phyloP scores from a whole-genome alignment of 2,888 invertebrate genomes.

The Tanypteryx hageni region DNA sequence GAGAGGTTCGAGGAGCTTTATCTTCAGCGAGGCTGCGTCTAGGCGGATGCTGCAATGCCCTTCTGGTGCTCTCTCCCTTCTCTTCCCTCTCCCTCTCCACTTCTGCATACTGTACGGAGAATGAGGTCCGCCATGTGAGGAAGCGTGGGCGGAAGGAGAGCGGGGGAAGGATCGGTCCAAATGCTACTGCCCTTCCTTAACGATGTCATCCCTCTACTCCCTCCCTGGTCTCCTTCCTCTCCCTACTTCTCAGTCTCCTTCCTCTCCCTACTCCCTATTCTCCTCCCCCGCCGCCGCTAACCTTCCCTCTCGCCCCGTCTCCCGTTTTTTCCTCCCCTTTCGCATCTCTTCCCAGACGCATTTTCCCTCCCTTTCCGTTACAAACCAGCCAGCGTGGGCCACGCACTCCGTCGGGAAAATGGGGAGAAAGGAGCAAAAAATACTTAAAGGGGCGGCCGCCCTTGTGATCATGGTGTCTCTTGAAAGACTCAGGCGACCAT shows the following conservation, averaged over 20 bases:
- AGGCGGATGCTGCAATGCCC: neutral
- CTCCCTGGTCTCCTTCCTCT: neutral
- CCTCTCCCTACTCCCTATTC: neutral
- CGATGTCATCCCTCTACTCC: neutral
- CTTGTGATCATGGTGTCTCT: neutral
- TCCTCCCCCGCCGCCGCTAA: neutral
- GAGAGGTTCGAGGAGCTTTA: neutral
- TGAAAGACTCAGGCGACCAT: neutral
- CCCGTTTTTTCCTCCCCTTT: neutral
- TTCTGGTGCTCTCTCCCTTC: neutral
- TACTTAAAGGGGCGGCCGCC: neutral
- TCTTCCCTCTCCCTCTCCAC: neutral
- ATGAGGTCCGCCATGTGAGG: neutral
- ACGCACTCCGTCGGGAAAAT: neutral
- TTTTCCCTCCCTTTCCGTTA: neutral
- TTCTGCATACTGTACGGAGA: neutral
- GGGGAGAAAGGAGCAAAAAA: neutral
- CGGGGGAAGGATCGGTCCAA: neutral
- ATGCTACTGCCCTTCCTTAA: neutral
- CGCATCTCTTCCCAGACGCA: slow-evolving; percentile 45
- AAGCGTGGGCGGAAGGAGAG: too few species aligned
- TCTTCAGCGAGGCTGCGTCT: neutral
- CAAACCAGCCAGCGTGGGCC: neutral
- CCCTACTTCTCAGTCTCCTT: neutral
- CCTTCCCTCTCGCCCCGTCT: neutral